These are phyloP conservation scores for Athrips mouffetella DNA, from an alignment of 2,888 invertebrate species.

Conservation along the genomic window DNA sequence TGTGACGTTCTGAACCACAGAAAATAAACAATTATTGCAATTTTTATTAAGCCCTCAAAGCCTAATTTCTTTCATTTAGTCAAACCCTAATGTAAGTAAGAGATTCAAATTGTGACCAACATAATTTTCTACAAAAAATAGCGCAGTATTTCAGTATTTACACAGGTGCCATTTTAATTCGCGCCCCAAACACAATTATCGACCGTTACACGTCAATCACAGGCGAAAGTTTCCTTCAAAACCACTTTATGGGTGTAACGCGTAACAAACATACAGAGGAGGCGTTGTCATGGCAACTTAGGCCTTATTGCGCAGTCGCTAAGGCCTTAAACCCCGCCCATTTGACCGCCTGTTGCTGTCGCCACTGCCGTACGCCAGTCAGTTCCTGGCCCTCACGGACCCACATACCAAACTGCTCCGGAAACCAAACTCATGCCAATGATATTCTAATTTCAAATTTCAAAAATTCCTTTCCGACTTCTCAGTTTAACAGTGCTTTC, in stretches of 20 bases:
- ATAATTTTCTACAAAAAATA: not conserved
- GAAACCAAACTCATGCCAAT: not conserved
- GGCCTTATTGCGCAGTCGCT: slow-evolving; percentile 59
- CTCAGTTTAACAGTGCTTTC: not conserved
- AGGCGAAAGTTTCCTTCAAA: slow-evolving; percentile 47
- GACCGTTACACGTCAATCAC: slow-evolving; percentile 54
- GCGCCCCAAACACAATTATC: slow-evolving; percentile 43
- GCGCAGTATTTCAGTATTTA: slow-evolving; percentile 1
- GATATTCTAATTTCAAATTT: not conserved
- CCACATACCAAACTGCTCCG: slow-evolving; percentile 41
- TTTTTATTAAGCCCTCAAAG: too few species aligned
- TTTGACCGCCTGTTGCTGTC: slow-evolving; percentile 71
- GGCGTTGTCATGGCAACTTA: slow-evolving; percentile 70
- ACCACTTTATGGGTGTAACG: slow-evolving; percentile 39
- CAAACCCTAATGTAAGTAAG: too few species aligned
- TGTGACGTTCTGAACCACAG: too few species aligned
- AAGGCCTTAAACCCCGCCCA: slow-evolving; percentile 52
- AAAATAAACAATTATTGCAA: too few species aligned
- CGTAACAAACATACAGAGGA: slow-evolving; percentile 65
- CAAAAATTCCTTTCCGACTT: not conserved
- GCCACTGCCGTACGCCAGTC: slow-evolving; percentile 59
- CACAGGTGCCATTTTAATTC: not conserved
- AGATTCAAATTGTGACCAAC: too few species aligned
- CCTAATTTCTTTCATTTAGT: too few species aligned
- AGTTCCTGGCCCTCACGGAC: slow-evolving; percentile 43